A percentile compares a stretch with the other conserved stretches of the same genome.
Evolutionary conservation across 2,113 vertebrate species (phyloP).

Genomic region (Varanus salvator): DNA sequence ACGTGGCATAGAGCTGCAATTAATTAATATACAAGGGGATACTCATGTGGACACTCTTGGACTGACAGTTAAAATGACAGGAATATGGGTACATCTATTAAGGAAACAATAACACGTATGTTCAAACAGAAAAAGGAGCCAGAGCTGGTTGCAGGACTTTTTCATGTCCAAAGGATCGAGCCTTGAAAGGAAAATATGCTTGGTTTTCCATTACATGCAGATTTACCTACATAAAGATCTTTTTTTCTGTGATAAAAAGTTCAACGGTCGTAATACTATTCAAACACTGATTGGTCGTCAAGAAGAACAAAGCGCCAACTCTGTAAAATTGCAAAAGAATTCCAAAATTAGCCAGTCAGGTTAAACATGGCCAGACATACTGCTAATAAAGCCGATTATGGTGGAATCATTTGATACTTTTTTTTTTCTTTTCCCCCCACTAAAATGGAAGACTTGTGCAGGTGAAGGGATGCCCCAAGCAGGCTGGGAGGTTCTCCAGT

Average conservation of each 20-base stretch:
- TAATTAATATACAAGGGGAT: neutral
- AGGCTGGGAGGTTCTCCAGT: neutral
- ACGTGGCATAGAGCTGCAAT: neutral
- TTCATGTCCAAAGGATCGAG: too few relatives aligned
- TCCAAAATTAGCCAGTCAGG: neutral
- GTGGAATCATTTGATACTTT: neutral
- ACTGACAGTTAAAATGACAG: neutral
- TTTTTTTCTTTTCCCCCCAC: neutral
- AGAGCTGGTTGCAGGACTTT: too few relatives aligned
- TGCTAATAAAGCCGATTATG: neutral
- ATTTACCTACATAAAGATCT: constrained; percentile 86
- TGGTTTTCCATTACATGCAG: neutral
- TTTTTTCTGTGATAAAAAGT: constrained; percentile 88
- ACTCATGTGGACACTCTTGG: neutral
- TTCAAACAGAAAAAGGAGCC: too few relatives aligned
- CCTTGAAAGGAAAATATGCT: neutral
- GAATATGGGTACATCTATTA: neutral
- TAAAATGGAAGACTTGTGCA: neutral
- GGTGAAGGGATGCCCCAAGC: neutral
- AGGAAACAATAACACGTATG: neutral
- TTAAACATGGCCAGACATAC: neutral
- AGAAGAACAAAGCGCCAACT: constrained; percentile 86
- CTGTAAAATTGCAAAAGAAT: constrained; percentile 64
- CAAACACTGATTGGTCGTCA: constrained; percentile 87
- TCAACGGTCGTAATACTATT: constrained; percentile 83